phyloP scores from a whole-genome alignment of 2,113 vertebrate species.

The Eubucco bourcierii region DNA sequence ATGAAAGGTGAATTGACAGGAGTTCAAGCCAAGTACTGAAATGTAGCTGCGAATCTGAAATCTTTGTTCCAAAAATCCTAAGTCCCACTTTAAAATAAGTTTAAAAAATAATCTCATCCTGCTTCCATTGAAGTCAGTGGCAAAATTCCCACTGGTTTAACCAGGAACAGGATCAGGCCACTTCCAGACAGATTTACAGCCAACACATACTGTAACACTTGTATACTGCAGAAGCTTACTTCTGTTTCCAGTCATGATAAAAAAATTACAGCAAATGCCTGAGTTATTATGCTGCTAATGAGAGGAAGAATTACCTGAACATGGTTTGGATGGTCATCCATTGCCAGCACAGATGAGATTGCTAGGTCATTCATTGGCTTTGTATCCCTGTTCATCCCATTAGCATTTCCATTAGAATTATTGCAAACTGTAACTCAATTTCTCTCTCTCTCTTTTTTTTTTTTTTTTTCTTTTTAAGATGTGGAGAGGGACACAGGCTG shows the following conservation, averaged over 20 bases:
- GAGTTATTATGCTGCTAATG: conserved; percentile 69
- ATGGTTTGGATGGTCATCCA: conserved; percentile 44
- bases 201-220: conserved; percentile 14
- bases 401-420: conserved; percentile 67
- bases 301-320: conserved; percentile 63
- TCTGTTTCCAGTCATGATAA: conserved; percentile 57
- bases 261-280: conserved; percentile 62
- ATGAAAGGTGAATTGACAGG: not conserved
- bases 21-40: conserved; percentile 6
- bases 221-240: conserved; percentile 23
- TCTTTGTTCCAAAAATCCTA: conserved; percentile 23
- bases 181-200: conserved; percentile 52
- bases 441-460: not conserved
- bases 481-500: not conserved
- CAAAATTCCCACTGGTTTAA: conserved; percentile 54
- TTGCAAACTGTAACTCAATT: conserved; percentile 62
- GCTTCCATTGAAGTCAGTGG: conserved; percentile 49
- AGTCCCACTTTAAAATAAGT: conserved; percentile 19
- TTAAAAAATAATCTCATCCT: conserved; percentile 17
- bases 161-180: conserved; percentile 46
- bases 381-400: conserved; percentile 49
- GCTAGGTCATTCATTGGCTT: conserved; percentile 56
- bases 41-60: conserved; percentile 20
- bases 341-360: conserved; percentile 40
- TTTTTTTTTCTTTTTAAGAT: not conserved